A percentile compares a stretch with the other conserved stretches of the same genome.
Conservation (phyloP, 1,140 invertebrate genomes). For the Cyphomyrmex costatus region DNA sequence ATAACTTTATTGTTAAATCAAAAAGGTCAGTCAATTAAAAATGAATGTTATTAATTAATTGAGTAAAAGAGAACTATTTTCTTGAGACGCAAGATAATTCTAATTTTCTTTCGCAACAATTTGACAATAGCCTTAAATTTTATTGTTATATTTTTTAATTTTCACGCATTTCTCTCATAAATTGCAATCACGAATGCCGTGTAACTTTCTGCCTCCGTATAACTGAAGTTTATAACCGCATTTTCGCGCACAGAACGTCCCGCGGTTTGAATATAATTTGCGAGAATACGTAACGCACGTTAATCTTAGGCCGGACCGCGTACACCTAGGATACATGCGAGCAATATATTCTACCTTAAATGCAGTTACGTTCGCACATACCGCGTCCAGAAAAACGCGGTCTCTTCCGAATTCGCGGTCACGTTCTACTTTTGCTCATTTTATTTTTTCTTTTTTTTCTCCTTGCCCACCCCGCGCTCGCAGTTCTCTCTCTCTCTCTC, state of each 20-base stretch:
- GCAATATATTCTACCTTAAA: constrained; percentile 58
- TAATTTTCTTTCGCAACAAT: not conserved
- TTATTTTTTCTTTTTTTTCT: constrained; percentile 31
- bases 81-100: not conserved
- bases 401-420: constrained; percentile 67
- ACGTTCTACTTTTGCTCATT: constrained; percentile 48
- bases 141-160: constrained; percentile 8
- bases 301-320: constrained; percentile 60
- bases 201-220: constrained; percentile 9
- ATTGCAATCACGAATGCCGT: constrained; percentile 41
- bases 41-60: not conserved
- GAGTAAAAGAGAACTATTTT: not conserved
- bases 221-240: constrained; percentile 43
- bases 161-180: constrained; percentile 5
- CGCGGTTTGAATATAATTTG: constrained; percentile 58
- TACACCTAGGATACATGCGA: constrained; percentile 32
- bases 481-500: too few species aligned
- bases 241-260: constrained; percentile 26
- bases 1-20: constrained; percentile 11
- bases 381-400: constrained; percentile 53
- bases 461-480: constrained; percentile 21
- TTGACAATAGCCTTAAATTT: not conserved
- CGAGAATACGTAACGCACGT: constrained; percentile 55
- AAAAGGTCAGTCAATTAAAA: not conserved
- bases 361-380: constrained; percentile 60